Evolutionary conservation across 2,888 invertebrate species (phyloP).

Genomic region (Alentia gelatinosa): DNA sequence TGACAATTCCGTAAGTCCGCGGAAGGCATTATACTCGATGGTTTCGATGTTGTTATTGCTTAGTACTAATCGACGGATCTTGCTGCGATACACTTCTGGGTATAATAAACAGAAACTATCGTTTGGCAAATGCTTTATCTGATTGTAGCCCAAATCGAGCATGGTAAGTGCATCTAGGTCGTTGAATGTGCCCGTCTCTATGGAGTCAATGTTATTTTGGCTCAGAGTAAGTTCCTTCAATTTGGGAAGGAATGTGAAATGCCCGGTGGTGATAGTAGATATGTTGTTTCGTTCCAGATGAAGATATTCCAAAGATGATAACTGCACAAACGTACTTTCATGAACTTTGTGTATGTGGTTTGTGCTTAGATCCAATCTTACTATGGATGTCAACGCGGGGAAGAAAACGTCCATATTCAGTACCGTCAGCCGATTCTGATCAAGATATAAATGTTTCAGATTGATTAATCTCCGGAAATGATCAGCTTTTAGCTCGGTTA

Average conservation of each 20-base stretch:
- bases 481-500: neutral
- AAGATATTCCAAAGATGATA: neutral
- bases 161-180: neutral
- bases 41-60: neutral
- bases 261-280: neutral
- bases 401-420: neutral
- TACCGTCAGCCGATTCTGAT: neutral
- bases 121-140: neutral
- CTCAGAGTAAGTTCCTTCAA: neutral
- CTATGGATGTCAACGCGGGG: neutral
- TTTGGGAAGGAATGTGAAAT: neutral
- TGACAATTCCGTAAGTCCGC: neutral
- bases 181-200: neutral
- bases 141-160: neutral
- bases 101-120: neutral
- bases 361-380: neutral
- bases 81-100: neutral
- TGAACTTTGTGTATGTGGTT: neutral
- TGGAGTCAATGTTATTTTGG: neutral
- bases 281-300: constrained; percentile 24
- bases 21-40: neutral
- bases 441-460: neutral
- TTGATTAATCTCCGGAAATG: neutral
- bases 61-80: neutral
- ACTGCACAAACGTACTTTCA: neutral